phyloP scores from a whole-genome alignment of 2,113 vertebrate species.

The Eolophus roseicapilla region DNA sequence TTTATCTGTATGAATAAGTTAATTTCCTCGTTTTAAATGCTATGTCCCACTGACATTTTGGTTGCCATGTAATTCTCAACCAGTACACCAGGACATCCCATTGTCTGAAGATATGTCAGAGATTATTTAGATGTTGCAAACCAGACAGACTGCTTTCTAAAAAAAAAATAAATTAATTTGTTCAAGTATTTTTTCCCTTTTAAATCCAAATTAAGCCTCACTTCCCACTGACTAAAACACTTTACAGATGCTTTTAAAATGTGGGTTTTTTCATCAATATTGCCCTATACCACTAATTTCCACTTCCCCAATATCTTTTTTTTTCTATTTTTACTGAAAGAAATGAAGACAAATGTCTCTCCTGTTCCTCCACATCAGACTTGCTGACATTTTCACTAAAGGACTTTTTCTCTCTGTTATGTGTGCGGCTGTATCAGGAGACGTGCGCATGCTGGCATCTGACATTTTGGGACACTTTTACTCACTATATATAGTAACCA shows the following conservation, averaged over 20 bases:
- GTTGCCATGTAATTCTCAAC: not conserved
- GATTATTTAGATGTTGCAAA: not conserved
- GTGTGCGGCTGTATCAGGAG: not conserved
- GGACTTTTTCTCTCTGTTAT: not conserved
- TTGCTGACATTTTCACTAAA: not conserved
- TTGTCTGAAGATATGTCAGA: not conserved
- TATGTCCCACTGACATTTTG: not conserved
- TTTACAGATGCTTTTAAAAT: not conserved
- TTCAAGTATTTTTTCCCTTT: not conserved
- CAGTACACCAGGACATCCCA: not conserved
- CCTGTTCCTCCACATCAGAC: not conserved
- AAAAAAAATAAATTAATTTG: not conserved
- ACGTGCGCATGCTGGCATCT: not conserved
- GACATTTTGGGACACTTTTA: not conserved
- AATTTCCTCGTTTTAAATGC: not conserved
- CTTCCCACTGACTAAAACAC: not conserved
- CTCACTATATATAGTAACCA: not conserved
- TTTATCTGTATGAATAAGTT: not conserved
- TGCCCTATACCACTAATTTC: not conserved
- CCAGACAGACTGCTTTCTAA: not conserved
- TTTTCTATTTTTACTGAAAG: not conserved
- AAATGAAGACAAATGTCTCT: not conserved
- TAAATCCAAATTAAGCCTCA: not conserved
- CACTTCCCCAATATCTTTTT: not conserved
- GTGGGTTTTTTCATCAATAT: not conserved